Evolutionary conservation across 2,113 vertebrate genomes (phyloP), one percentile per base, ranked within the genome.

Genomic region (Tiliqua scincoides): DNA sequence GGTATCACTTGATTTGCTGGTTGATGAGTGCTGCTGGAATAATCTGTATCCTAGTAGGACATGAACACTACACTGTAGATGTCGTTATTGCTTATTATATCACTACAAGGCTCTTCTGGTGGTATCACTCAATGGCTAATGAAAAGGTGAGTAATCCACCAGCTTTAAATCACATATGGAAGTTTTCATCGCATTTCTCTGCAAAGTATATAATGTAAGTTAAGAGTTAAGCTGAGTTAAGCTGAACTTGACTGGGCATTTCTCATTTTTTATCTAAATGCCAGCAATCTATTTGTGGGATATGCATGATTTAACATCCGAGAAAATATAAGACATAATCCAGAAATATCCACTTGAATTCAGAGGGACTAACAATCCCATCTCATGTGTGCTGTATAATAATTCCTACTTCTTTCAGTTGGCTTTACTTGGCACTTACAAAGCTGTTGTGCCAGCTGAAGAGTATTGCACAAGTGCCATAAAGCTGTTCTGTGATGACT

Each of bases 61-160:
- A 98, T 9, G 98, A 99, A 84, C 98, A 99, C 96, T 99, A 99
- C 35, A 99, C 97, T 0, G 96, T 99, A 37, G 99, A 99, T 0
- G 98, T 99, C 85, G 95, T 99, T 18, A 95, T 99, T 84, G 99
- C 98, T 59, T 99, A 99, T 82, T 99, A 98, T 7, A 97, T 99
- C 96, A 99, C 99, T 20, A 98, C 98, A 0, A 95, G 98, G 43
- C 98, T 99, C 43, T 99, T 99, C 94, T 99, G 98, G 98, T 99
- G 98, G 98, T 99, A 99, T 93, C 99, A 99, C 86, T 98, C 98
- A 1, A 99, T 99, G 98, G 97, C 98, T 90, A 99, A 98, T 67
- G 96, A 98, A 91, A 98, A 99, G 97, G 99, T 99, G 84, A 95
- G 96, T 76, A 59, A 61, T 10, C 25, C 71, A 65, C 10, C 43